These are phyloP conservation scores for Tuta absoluta DNA, from an alignment of 2,888 invertebrate genomes.

Conservation along the genomic window DNA sequence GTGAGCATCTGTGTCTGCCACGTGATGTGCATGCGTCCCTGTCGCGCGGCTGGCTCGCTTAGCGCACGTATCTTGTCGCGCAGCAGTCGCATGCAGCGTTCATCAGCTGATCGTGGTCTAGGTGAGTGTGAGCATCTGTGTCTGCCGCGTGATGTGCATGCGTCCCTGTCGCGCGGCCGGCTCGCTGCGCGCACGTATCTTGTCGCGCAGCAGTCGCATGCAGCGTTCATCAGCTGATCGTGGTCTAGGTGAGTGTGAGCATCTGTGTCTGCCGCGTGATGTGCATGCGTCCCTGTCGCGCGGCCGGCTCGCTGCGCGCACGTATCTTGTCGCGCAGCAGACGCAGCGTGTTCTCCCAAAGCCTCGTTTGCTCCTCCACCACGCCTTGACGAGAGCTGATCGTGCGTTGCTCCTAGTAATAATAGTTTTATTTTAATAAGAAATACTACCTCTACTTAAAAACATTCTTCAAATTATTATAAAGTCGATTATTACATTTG, in stretches of 20 bases:
- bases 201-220: conserved; percentile 79
- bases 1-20: conserved; percentile 84
- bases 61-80: conserved; percentile 79
- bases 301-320: conserved; percentile 73
- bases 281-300: conserved; percentile 79
- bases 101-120: conserved; percentile 40
- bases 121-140: conserved; percentile 82
- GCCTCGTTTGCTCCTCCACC: conserved; percentile 71
- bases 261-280: conserved; percentile 84
- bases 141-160: conserved; percentile 82
- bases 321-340: conserved; percentile 80
- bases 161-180: conserved; percentile 77
- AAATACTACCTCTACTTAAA: no score
- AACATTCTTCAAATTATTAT: no score
- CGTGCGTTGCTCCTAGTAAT: conserved; percentile 65
- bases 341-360: conserved; percentile 71
- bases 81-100: conserved; percentile 71
- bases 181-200: conserved; percentile 77
- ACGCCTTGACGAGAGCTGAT: conserved; percentile 73
- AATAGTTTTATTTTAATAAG: neutral
- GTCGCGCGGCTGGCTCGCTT: conserved; percentile 72
- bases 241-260: conserved; percentile 75
- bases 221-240: conserved; percentile 41
- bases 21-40: conserved; percentile 81
- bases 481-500: no score